Base-by-base conservation (phyloP, 2,797 vertebrate species). In the Macropodus opercularis region DNA sequence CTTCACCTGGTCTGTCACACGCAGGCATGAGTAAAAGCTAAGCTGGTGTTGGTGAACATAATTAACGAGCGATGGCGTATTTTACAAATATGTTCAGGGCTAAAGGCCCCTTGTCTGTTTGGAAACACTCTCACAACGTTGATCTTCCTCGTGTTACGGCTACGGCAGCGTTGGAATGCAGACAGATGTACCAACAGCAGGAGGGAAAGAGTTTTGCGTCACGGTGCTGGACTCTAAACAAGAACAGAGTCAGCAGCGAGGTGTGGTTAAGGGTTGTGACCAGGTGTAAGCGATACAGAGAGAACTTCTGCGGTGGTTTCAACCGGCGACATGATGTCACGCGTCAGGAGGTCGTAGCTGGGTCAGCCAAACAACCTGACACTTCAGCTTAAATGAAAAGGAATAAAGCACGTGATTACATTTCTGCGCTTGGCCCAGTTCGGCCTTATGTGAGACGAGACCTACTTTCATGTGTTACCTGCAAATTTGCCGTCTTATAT, bases 101-200 rank as follows among this genome's bases (percentile, higher is more conserved):
- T 31, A 44, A 13, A 12, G 13, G 11, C 7, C 21, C 15, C 17
- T 19, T 22, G 39, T 55, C 36, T 58, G 51, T 62, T 41, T 56
- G 68, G 72, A 68, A 58, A 65, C 24, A 53, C 56, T 68, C 60
- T 65, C 39, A 13, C 54, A 38, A 40, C 65, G 43, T 58, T 59
- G 55, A 65, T 79, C 54, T 67, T 19, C 13, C 48, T 69, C 56
- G 38, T 60, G 65, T 75, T 71, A 41, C 24, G 34, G 53, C 54
- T 42, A 11, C 14, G 4, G 17, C 59, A 47, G 9, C 26, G 26
- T 21, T 47, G 61, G 70, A 67, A 67, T 50, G 72, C 7, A 38
- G 61, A 75, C 70, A 55, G 42, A 75, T 69, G 49, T 57, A 54
- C 50, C 26, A 32, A 50, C 54, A 54, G 64, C 65, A 58, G 72